Evolutionary conservation across 2,888 invertebrate genomes (phyloP).

Genomic region (Drosophila maculinotata): DNA sequence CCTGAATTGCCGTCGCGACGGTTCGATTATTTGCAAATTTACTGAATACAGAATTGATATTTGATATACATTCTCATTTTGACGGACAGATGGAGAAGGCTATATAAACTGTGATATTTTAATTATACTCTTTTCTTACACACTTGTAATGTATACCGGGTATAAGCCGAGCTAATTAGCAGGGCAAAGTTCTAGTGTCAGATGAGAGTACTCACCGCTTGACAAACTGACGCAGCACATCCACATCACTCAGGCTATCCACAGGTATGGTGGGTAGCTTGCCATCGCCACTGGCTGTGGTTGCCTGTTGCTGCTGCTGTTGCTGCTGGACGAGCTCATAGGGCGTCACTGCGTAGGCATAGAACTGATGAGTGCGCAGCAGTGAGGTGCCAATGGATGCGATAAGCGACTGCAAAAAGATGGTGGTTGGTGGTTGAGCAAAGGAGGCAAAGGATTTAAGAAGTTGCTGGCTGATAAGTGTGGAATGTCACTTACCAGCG

Average conservation of each 20-base stretch:
- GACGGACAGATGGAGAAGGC: too few relatives aligned
- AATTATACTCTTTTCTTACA: too few relatives aligned
- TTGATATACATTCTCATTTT: too few relatives aligned
- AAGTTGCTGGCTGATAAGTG: conserved; percentile 41
- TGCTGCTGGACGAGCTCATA: conserved; percentile 81
- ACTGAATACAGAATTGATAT: too few relatives aligned
- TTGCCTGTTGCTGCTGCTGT: conserved; percentile 38
- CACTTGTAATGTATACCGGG: too few relatives aligned
- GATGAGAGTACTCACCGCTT: conserved; percentile 87
- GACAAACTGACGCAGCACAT: conserved; percentile 94
- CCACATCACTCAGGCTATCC: conserved; percentile 86
- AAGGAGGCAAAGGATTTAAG: not conserved
- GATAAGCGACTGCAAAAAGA: conserved; percentile 72
- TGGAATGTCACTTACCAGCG: conserved; percentile 64
- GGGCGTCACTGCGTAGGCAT: conserved; percentile 85
- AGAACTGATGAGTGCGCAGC: conserved; percentile 83
- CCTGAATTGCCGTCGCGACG: too few relatives aligned
- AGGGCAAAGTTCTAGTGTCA: not conserved
- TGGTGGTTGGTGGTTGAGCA: not conserved
- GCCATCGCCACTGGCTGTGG: conserved; percentile 54
- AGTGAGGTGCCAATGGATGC: conserved; percentile 83
- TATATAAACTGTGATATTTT: too few relatives aligned
- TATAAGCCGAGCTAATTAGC: conserved; percentile 36
- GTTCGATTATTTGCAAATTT: too few relatives aligned
- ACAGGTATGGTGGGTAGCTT: conserved; percentile 85